Conservation (phyloP, 1,140 invertebrate species). For the Mactra quadrangularis region DNA sequence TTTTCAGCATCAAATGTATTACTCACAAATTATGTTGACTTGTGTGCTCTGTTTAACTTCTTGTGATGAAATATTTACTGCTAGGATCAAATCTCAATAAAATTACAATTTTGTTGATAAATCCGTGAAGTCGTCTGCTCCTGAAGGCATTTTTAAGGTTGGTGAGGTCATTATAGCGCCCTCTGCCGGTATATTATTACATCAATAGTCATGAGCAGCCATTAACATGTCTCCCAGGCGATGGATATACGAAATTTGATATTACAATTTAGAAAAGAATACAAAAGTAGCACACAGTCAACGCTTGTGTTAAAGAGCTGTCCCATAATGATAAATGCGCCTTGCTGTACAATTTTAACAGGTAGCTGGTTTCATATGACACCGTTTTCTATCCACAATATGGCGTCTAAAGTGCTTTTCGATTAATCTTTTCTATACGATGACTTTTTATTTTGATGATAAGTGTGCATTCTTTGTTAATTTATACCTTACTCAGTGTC, state of each 20-base stretch:
- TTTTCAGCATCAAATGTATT: too few species aligned
- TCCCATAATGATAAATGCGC: conserved; percentile 37
- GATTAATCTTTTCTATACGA: conserved; percentile 29
- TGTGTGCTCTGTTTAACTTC: neutral
- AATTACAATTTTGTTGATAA: neutral
- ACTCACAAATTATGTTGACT: too few species aligned
- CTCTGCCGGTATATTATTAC: conserved; percentile 49
- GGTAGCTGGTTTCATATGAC: conserved; percentile 9
- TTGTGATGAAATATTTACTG: conserved; percentile 25
- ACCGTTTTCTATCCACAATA: neutral
- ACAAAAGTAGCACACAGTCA: conserved; percentile 35
- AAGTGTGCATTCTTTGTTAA: neutral
- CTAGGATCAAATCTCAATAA: conserved; percentile 11
- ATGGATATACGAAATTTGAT: conserved; percentile 47
- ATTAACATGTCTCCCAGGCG: conserved; percentile 47
- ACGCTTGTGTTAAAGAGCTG: conserved; percentile 36
- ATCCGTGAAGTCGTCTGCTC: conserved; percentile 1
- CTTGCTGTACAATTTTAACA: neutral
- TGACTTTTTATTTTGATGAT: neutral
- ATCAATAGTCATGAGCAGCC: conserved; percentile 28
- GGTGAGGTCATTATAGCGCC: conserved; percentile 41
- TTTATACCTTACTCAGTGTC: neutral
- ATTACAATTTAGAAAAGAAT: conserved; percentile 36
- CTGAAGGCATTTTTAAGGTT: conserved; percentile 41
- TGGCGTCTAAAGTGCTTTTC: conserved; percentile 32